phyloP scores from a whole-genome alignment of 2,888 invertebrate species.

The Lapara coniferarum region DNA sequence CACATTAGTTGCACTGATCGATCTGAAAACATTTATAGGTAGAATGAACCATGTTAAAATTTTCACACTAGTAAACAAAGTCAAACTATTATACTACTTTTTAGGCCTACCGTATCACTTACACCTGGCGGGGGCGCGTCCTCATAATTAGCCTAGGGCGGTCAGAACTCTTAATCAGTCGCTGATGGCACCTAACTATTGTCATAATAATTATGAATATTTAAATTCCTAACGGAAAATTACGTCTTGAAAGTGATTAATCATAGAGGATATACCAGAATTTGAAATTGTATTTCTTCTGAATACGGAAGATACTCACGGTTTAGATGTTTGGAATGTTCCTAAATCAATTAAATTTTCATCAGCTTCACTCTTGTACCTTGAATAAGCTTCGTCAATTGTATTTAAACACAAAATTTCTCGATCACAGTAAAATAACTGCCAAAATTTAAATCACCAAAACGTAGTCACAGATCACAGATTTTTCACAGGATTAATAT shows the following conservation, averaged over 20 bases:
- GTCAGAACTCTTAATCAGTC: no score
- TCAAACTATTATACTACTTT: no score
- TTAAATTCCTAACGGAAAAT: not conserved
- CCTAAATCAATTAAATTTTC: slow-evolving; percentile 5
- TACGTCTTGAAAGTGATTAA: no score
- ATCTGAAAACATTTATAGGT: no score
- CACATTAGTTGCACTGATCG: no score
- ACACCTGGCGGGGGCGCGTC: no score
- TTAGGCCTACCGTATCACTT: no score
- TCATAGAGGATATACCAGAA: no score
- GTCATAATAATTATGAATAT: not conserved
- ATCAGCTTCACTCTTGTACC: slow-evolving; percentile 15
- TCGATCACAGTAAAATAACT: slow-evolving; percentile 30
- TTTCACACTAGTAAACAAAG: no score
- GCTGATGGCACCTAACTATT: no score
- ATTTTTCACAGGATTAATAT: slow-evolving; percentile 49
- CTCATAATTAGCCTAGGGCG: no score
- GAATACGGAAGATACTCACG: slow-evolving; percentile 3
- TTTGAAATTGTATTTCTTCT: not conserved
- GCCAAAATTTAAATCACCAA: slow-evolving; percentile 51
- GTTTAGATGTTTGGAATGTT: slow-evolving; percentile 13
- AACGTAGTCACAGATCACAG: slow-evolving; percentile 54
- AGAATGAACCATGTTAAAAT: no score
- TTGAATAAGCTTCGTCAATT: slow-evolving; percentile 20
- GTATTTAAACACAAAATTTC: slow-evolving; percentile 45